Evolutionary conservation across 2,888 invertebrate genomes (phyloP), one percentile per base, ranked within the genome.

Genomic region (Tipula confusa): DNA sequence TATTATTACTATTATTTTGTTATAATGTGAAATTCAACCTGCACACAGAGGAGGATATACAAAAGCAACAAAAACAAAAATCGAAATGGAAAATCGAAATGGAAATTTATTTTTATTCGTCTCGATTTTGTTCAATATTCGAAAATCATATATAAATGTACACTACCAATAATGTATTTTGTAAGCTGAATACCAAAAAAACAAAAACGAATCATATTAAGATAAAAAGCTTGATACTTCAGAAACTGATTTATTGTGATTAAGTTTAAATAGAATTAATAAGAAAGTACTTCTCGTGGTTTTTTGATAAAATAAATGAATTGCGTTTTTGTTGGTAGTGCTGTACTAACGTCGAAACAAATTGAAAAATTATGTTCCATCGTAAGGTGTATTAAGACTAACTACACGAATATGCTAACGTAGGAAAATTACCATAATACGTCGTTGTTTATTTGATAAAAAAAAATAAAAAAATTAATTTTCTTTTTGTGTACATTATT

Each of bases 1-100:
- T 64, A 64, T 64, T 64, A 64, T 64, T 64, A 64, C 24, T 64
- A 24, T 11, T 9, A 24, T 64, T 64, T 24, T 64, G n/a, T 64
- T 64, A 64, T 64, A 64, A 64, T 64, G 64, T 64, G 64, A 64
- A 64, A 64, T 64, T 64, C 64, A 64, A 64, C 64, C 64, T 64
- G 64, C 64, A 64, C 64, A 64, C n/a, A n/a, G n/a, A n/a, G n/a
- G n/a, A n/a, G 64, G 64, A 64, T 64, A 64, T 64, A 43, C n/a
- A 1, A 43, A 6, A 11, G 1, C 43, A 15, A 18, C 2, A 15
- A 43, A 43, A 15, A 18, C 24, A 43, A 43, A 43, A 43, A 15
- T 43, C 5, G 43, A 43, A 36, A 36, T 6, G 11, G 3, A 64
- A 64, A 24, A 64, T 64, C 64, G 64, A 64, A 64, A 64, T 64